Percentiles rank a stretch among this genome's conserved stretches.
These are phyloP conservation scores for Lamellibrachia columna DNA, from an alignment of 2,888 invertebrate genomes.

Conservation along the genomic window DNA sequence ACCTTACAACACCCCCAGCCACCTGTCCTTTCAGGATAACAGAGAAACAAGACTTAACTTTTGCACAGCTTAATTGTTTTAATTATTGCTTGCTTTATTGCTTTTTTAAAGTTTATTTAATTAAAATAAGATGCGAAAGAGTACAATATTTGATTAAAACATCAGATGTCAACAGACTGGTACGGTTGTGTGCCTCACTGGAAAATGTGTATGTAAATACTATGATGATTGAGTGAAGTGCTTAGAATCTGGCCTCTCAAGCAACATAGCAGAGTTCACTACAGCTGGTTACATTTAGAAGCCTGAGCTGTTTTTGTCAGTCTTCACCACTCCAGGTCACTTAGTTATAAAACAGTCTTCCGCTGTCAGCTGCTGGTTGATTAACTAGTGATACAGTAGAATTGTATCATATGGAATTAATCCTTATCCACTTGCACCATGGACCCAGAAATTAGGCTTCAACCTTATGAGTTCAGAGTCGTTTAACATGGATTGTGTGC, in stretches of 20 bases:
- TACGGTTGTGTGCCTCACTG: background rate
- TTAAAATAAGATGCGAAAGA: background rate
- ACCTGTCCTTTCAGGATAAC: background rate
- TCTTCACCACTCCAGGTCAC: constrained; percentile 3
- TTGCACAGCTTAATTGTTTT: background rate
- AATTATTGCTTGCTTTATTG: background rate
- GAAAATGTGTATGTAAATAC: background rate
- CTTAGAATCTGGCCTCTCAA: background rate
- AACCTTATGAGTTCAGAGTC: background rate
- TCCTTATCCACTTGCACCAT: constrained; percentile 6
- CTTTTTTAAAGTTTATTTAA: background rate
- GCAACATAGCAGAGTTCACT: background rate
- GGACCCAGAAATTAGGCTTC: constrained; percentile 10
- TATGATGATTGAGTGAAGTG: background rate
- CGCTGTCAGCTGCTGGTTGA: background rate
- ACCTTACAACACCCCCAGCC: background rate
- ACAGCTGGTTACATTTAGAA: background rate
- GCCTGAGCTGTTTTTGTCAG: background rate
- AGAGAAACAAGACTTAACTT: background rate
- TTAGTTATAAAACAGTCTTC: background rate
- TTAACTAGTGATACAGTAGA: background rate
- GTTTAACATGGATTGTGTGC: background rate
- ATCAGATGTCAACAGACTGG: background rate
- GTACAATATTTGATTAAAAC: background rate
- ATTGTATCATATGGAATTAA: background rate